Evolutionary conservation across 1,140 invertebrate species (phyloP).

Genomic region (Homarus americanus): DNA sequence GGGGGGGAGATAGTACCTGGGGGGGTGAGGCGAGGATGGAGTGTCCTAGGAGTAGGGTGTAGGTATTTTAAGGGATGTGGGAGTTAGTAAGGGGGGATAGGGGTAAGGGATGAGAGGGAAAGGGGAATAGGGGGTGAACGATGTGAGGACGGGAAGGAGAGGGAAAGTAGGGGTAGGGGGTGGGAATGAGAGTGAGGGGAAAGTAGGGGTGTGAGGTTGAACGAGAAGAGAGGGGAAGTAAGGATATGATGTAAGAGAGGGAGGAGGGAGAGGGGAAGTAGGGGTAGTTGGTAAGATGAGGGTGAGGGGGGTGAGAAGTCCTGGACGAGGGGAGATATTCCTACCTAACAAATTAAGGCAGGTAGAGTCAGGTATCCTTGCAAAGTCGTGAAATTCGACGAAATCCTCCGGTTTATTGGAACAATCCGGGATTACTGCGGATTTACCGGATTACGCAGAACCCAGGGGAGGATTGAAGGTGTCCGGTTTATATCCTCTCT

Average conservation of each 20-base stretch:
- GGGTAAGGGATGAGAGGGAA: not conserved
- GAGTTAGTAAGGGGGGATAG: not conserved
- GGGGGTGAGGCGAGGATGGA: not conserved
- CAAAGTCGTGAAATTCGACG: constrained; percentile 6
- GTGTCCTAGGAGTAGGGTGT: no score
- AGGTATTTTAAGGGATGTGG: no score
- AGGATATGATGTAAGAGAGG: not conserved
- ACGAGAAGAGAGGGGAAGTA: no score
- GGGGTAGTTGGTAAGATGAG: no score
- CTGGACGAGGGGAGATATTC: not conserved
- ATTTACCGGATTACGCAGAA: not conserved
- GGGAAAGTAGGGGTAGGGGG: no score
- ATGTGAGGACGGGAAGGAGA: no score
- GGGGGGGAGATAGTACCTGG: not conserved
- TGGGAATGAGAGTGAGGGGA: no score
- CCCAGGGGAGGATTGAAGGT: not conserved
- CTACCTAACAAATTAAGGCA: no score
- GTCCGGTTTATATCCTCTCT: not conserved
- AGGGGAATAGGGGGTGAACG: no score
- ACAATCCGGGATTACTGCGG: constrained; percentile 5
- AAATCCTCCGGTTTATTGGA: constrained; percentile 1
- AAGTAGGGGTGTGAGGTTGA: no score
- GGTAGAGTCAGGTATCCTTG: not conserved
- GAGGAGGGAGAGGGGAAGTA: no score
- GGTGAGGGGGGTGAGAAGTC: no score